Evolutionary conservation across 1,140 invertebrate species (phyloP).

Genomic region (Leptinotarsa texana): DNA sequence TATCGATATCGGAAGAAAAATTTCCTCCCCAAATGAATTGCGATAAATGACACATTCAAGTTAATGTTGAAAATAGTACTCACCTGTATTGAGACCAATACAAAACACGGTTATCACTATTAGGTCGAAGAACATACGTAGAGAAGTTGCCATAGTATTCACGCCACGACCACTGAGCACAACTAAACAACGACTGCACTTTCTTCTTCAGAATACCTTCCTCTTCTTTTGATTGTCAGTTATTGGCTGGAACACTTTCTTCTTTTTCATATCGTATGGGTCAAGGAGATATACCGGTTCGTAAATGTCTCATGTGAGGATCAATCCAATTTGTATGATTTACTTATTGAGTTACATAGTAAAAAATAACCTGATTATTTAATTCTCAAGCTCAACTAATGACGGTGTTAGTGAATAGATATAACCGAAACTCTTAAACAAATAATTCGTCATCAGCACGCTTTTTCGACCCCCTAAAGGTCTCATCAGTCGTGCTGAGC

Average conservation of each 20-base stretch:
- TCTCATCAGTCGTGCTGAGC: too few species aligned
- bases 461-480: too few species aligned
- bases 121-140: not conserved
- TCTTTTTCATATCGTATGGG: constrained; percentile 21
- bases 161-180: not conserved
- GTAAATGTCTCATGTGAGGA: not conserved
- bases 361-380: too few species aligned
- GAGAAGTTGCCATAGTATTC: not conserved
- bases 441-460: too few species aligned
- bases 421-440: too few species aligned
- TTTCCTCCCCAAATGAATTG: not conserved
- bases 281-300: constrained; percentile 24
- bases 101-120: constrained; percentile 12
- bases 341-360: not conserved
- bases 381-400: too few species aligned
- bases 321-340: not conserved
- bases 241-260: constrained; percentile 17
- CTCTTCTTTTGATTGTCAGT: constrained; percentile 6
- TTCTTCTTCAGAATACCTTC: constrained; percentile 7
- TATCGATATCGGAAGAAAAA: not conserved
- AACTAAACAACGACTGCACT: constrained; percentile 9
- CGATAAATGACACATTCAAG: not conserved
- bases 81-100: constrained; percentile 13
- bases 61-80: not conserved
- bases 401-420: too few species aligned